phyloP scores from a whole-genome alignment of 2,888 invertebrate genomes.

The Aphidoletes aphidimyza region DNA sequence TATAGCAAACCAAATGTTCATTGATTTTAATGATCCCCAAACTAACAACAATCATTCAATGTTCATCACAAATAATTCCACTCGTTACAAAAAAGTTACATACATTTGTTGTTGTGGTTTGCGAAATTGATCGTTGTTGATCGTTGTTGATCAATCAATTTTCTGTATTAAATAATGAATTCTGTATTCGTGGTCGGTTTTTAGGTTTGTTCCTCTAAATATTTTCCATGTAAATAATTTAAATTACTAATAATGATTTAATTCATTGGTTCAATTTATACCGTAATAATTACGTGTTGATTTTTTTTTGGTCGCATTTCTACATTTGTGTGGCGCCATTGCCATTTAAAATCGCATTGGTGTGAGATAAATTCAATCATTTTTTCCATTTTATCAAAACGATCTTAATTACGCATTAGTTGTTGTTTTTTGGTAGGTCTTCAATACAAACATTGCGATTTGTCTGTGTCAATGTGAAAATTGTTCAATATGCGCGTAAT shows the following conservation, averaged over 20 bases:
- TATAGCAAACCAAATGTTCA: too few species aligned
- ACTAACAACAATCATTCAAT: background rate
- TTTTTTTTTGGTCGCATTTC: too few species aligned
- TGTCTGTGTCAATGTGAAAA: conserved; percentile 27
- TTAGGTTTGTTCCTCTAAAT: too few species aligned
- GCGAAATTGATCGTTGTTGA: too few species aligned
- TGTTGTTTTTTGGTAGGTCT: background rate
- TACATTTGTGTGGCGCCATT: background rate
- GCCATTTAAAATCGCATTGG: background rate
- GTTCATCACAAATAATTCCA: conserved; percentile 26
- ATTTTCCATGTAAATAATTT: too few species aligned
- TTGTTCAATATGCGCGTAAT: background rate
- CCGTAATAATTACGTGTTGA: too few species aligned
- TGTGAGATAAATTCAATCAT: conserved; percentile 2
- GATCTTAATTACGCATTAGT: background rate
- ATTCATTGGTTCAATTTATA: too few species aligned
- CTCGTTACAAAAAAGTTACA: too few species aligned
- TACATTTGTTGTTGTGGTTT: too few species aligned
- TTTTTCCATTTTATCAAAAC: background rate
- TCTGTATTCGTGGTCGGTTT: background rate
- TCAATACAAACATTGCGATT: background rate
- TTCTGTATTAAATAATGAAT: too few species aligned
- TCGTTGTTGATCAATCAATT: too few species aligned
- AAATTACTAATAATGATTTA: too few species aligned
- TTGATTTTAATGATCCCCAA: background rate